A percentile compares a stretch with the other conserved stretches of the same genome.
These are phyloP conservation scores for Lethenteron camtschaticum DNA, from an alignment of 2,113 vertebrate species.

Conservation along the genomic window DNA sequence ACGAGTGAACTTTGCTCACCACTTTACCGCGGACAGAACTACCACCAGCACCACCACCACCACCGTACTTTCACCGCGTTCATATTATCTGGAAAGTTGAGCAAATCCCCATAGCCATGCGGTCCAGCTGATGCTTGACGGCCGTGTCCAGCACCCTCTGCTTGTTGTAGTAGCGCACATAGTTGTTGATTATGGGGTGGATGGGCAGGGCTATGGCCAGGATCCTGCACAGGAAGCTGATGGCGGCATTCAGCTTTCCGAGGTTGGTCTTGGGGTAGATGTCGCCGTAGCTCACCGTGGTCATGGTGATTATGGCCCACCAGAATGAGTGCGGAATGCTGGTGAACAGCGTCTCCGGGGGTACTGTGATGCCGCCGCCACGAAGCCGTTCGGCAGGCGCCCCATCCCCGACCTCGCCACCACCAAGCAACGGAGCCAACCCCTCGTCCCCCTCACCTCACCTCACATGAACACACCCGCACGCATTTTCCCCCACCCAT, in stretches of 20 bases:
- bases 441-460: no score
- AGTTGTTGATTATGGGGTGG: slow-evolving; percentile 95
- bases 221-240: slow-evolving; percentile 85
- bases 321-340: slow-evolving; percentile 96
- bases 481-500: no score
- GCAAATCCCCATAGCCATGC: slow-evolving; percentile 25
- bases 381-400: no score
- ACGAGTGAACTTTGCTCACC: no score
- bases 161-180: slow-evolving; percentile 82
- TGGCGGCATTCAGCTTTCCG: slow-evolving; percentile 74
- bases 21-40: no score
- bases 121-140: slow-evolving; percentile 67
- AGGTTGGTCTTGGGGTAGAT: slow-evolving; percentile 90
- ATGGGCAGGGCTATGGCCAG: slow-evolving; percentile 86
- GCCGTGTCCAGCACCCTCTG: slow-evolving; percentile 81
- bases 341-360: slow-evolving; percentile 78
- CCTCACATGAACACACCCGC: no score
- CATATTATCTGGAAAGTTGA: no score
- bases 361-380: no score
- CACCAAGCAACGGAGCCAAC: no score
- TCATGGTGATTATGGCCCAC: slow-evolving; percentile 99
- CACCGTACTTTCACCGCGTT: no score
- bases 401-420: no score
- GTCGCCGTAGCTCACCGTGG: slow-evolving; percentile 82
- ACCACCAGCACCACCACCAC: no score